Base-by-base conservation (phyloP, 2,888 invertebrate genomes). In the Lypha dubia region DNA sequence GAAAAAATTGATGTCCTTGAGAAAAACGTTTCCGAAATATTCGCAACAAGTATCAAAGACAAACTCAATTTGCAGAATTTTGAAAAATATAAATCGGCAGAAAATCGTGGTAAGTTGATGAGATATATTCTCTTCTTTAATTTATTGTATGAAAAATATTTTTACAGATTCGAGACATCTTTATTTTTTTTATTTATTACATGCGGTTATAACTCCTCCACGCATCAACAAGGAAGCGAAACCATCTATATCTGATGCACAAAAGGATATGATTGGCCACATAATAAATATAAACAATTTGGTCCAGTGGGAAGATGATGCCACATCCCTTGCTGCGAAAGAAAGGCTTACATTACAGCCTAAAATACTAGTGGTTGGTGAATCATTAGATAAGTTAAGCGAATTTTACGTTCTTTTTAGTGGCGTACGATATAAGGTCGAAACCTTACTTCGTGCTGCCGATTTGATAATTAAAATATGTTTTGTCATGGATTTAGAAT, bases 1-100 rank as follows among this genome's bases (percentile, higher is more conserved):
- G 28, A 76, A 63, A 76, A 76, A 76, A 76, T 76, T 35, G 32
- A 76, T 76, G 35, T 22, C 20, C 44, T 76, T 65, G 53, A 76
- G 53, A 67, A 65, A 76, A 22, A 67, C 24, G 51, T 76, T 76
- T 35, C 38, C 46, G 65, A 58, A 53, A 53, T 76, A 46, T 65
- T 76, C 44, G 53, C 41, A 49, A 22, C 32, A 53, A 32, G 41
- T 51, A 56, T 76, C 46, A 77, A 68, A 68, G 77, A 77, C n/a
- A 68, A 77, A 56, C 60, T 77, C 38, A 67, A 58, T 76, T 51
- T 44, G 17, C 51, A 56, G 41, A 44, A 56, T 56, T 20, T 56
- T 65, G 58, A 71, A 71, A 46, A 38, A 58, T 58, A 58, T 56
- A 73, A 60, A 62, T 60, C 60, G 15, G 46, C 60, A 60, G 60